Evolutionary conservation across 2,888 invertebrate species (phyloP), one percentile per base, ranked within the genome.

Genomic region (Trissolcus japonicus): DNA sequence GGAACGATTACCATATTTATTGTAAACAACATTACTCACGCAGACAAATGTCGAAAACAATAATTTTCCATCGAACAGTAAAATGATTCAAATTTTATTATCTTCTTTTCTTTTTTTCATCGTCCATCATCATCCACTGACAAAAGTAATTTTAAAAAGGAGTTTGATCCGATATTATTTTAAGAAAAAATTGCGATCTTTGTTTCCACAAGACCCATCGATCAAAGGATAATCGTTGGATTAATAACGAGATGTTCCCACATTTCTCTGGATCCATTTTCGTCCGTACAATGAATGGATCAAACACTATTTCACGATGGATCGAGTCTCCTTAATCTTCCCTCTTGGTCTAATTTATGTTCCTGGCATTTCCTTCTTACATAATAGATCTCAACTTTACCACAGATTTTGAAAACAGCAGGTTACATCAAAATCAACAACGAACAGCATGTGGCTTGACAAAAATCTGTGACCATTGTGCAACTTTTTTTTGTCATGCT

Each of bases 321-420:
- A 63, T 63, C 13, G 46, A 16, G n/a, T 11, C 7, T n/a, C 63
- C 35, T 55, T 54, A 55, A 54, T 55, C 40, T 53, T 19, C 14
- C 40, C 21, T 25, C 46, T 63, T 14, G 16, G 41, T 16, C 19
- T 62, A 62, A 63, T 63, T 63, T 55, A 43, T 55, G 54, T 63
- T 3, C 6, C 21, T 17, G 43, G 14, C 19, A 14, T 62, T 43
- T 62, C 19, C 35, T 14, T 4, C 3, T 54, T 55, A 43, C 63
- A 55, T 55, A 55, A 66, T 57, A 50, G 48, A 29, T 9, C 25
- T 51, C 13, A 25, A 51, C 40, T 41, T 11, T 51, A 57, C 57
- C 25, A 35, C 56, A 57, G 57, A 57, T 57, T 40, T 66, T 66
- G 17, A 50, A 66, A 66, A 51, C 50, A 50, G 21, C 11, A 40